Evolutionary conservation across 2,888 invertebrate species (phyloP), one percentile per base, ranked within the genome.

Genomic region (Morpho achilles): DNA sequence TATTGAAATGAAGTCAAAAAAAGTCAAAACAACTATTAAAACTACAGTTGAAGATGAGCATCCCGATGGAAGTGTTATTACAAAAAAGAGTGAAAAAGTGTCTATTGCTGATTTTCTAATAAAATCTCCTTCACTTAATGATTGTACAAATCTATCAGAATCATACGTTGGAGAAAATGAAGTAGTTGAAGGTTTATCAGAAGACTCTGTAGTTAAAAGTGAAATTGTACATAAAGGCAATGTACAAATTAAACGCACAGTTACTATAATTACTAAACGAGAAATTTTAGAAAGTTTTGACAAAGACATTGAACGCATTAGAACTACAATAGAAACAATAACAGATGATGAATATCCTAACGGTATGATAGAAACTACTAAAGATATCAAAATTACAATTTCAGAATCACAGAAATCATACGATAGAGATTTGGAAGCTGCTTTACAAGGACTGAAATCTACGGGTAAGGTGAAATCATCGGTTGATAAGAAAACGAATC

Each of bases 341-440:
- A 88, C 87, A 22, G 78, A 87, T 3, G 91, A 91, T 67, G 85
- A 83, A 69, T 89, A 82, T 67, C 88, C 91, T 2, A 91, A 92
- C 70, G 92, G 92, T 41, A 91, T 92, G 4, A 88, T 91, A 52
- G 92, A 92, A 75, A 91, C 91, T 5, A 91, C 90, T 0, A 91
- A 88, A 77, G 91, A 91, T 64, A 86, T 90, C 1, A 91, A 91
- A 76, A 87, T 91, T 49, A 91, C 91, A 2, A 84, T 91, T 61
- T 91, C 91, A 0, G 91, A 91, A 72, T 86, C 80, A 62, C 91
- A 91, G 69, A 87, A 86, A 67, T 87, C 88, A 10, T 84, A 88
- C 16, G 82, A 89, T 54, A 85, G 79, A 70, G 82, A 88, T 66
- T 74, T 79, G 75, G 91, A 84, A 81, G 91, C 76, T 67, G 91